Base-by-base conservation (phyloP, 1,140 invertebrate genomes). In the Hormaphis cornu region DNA sequence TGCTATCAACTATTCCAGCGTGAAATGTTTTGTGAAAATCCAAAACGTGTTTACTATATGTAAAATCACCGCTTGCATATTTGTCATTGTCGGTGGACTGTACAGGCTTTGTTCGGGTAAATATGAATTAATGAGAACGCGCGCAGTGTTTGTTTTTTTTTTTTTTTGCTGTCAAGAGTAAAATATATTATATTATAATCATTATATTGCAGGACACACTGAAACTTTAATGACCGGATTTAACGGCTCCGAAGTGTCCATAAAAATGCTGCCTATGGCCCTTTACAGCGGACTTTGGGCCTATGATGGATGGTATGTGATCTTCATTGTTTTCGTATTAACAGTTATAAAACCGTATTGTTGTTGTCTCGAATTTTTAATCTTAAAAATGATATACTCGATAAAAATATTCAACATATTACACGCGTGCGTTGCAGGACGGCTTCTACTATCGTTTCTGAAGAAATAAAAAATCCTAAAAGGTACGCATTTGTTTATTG, bases 201-300 rank as follows among this genome's bases (percentile, higher is more conserved):
- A 2, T 6, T 54, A 16, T 53, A 9, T 30, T n/a, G n/a, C 14
- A 77, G 85, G 84, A 16, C 85, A 88, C 72, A 86, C 86, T 1
- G 80, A 86, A 59, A 82, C 93, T 73, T 81, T 95, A 12, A 74
- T 77, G 0, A 82, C 82, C 71, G 89, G 91, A 0, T 96, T 95
- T 76, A 82, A 87, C 73, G 86, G 87, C 1, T 89, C 89, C 4
- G 87, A 85, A 1, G 82, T 79, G 0, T 84, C 84, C 24, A 78
- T 87, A 1, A 89, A 89, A 8, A 82, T 87, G 72, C 83, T 95
- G 6, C 90, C 92, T 0, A 80, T 95, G 16, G 92, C 93, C 0
- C 90, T 97, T 74, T 97, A 96, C 77, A 92, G 88, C 52, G 93
- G 93, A 0, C 80, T 97, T 0, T 97, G 95, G 89, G 92, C 94